Evolutionary conservation across 30 jellyfish, hydroid and myxozoan species (phyloP).

Genomic region (Hydractinia symbiolongicarpus): DNA sequence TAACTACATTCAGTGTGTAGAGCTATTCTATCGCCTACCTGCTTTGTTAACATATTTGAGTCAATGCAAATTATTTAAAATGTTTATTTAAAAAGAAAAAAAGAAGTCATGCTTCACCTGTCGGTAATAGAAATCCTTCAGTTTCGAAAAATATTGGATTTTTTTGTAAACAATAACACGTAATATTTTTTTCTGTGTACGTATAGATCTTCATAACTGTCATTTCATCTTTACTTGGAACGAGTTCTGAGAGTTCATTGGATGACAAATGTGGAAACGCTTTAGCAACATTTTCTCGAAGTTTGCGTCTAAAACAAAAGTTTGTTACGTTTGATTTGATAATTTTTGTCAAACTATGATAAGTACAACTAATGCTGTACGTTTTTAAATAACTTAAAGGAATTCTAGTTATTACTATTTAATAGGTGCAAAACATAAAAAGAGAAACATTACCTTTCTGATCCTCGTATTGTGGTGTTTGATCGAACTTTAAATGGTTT

Average conservation of each 20-base stretch:
- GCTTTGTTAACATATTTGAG: no score
- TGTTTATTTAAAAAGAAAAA: no score
- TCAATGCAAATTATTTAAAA: no score
- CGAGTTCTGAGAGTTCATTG: conserved; percentile 25
- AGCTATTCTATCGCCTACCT: no score
- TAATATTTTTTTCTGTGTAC: conserved; percentile 38
- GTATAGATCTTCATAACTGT: conserved; percentile 56
- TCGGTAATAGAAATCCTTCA: conserved; percentile 50
- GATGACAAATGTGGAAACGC: conserved; percentile 42
- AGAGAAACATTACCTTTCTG: conserved; percentile 52
- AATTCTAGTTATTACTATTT: not conserved
- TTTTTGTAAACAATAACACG: conserved; percentile 53
- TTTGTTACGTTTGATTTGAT: not conserved
- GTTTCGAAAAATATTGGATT: conserved; percentile 80
- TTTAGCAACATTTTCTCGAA: conserved; percentile 53
- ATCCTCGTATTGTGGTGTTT: conserved; percentile 60
- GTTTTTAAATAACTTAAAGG: not conserved
- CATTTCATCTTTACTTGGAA: conserved; percentile 87
- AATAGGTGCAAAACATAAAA: not conserved
- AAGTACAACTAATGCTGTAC: not conserved
- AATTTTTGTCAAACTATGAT: not conserved
- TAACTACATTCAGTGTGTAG: no score
- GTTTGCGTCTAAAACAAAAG: conserved; percentile 51
- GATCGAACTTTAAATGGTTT: conserved; percentile 61
- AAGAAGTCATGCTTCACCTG: conserved; percentile 45